Percentiles rank a stretch among this genome's conserved stretches.
Evolutionary conservation across 1,140 invertebrate genomes (phyloP).

Genomic region (Bombus superbus): DNA sequence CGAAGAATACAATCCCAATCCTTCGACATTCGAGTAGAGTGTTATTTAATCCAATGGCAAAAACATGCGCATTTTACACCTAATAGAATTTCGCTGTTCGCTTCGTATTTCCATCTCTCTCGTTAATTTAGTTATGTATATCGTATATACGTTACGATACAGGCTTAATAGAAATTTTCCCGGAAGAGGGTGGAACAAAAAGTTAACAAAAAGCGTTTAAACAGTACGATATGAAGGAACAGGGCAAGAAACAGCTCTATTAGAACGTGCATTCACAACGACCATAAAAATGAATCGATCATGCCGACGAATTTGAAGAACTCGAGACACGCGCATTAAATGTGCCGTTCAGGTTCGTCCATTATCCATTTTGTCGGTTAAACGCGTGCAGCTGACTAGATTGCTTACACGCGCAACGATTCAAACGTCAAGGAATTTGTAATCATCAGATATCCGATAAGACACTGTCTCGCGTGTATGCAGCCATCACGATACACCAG

Average conservation of each 20-base stretch:
- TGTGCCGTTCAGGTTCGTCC: slow-evolving; percentile 7
- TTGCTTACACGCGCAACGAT: slow-evolving; percentile 1
- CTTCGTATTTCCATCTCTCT: background rate
- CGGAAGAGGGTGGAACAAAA: background rate
- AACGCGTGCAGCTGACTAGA: slow-evolving; percentile 16
- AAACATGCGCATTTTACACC: background rate
- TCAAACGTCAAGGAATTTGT: slow-evolving; percentile 49
- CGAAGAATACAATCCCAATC: background rate
- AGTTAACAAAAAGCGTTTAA: background rate
- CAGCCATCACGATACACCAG: slow-evolving; percentile 39
- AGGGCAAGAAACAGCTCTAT: background rate
- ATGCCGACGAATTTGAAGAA: slow-evolving; percentile 3
- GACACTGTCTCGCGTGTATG: slow-evolving; percentile 20
- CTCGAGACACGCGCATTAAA: slow-evolving; percentile 11
- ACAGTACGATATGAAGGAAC: background rate
- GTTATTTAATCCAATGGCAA: background rate
- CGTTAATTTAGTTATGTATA: background rate
- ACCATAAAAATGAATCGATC: slow-evolving; percentile 23
- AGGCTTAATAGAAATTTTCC: background rate
- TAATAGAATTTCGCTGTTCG: background rate
- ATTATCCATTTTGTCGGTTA: slow-evolving; percentile 17
- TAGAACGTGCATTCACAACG: background rate
- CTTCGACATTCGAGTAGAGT: background rate
- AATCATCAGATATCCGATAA: slow-evolving; percentile 41
- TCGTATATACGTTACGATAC: background rate